Evolutionary conservation across 2,888 invertebrate species (phyloP).

Genomic region (Adelognathus sp.): DNA sequence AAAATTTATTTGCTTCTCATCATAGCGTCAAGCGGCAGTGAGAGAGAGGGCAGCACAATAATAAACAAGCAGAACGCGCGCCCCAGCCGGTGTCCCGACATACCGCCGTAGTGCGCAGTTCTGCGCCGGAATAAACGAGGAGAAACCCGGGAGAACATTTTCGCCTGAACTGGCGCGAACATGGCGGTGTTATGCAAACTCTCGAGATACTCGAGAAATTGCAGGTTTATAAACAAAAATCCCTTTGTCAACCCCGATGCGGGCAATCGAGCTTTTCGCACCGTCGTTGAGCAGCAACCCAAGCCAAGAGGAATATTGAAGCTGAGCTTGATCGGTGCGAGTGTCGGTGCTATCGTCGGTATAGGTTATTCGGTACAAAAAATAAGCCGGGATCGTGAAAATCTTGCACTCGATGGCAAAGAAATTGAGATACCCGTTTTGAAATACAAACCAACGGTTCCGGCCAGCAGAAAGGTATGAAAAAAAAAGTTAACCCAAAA

Average conservation of each 20-base stretch:
- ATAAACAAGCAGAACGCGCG: too few species aligned
- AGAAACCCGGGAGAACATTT: too few species aligned
- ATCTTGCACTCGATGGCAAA: conserved; percentile 81
- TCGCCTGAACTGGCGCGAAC: conserved; percentile 3
- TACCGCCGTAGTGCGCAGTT: too few species aligned
- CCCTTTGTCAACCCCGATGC: conserved; percentile 34
- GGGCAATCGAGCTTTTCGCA: conserved; percentile 61
- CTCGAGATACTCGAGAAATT: conserved; percentile 61
- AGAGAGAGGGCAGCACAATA: too few species aligned
- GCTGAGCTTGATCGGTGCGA: conserved; percentile 84
- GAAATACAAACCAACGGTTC: conserved; percentile 80
- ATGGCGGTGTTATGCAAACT: conserved; percentile 72
- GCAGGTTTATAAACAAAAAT: conserved; percentile 55
- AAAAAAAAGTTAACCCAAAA: neutral
- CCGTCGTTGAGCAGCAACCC: conserved; percentile 63
- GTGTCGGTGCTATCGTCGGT: conserved; percentile 83
- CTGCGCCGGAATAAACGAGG: too few species aligned
- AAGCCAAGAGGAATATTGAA: conserved; percentile 79
- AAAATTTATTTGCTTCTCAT: too few species aligned
- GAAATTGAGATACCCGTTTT: conserved; percentile 77
- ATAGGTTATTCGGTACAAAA: conserved; percentile 82
- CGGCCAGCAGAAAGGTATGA: conserved; percentile 82
- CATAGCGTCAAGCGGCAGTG: too few species aligned
- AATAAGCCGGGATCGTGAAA: conserved; percentile 79
- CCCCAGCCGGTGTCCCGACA: too few species aligned